Percentiles rank a stretch among this genome's conserved stretches.
These are phyloP conservation scores for Rhabdomys dilectus DNA, from an alignment of 2,113 vertebrate species.

Conservation along the genomic window DNA sequence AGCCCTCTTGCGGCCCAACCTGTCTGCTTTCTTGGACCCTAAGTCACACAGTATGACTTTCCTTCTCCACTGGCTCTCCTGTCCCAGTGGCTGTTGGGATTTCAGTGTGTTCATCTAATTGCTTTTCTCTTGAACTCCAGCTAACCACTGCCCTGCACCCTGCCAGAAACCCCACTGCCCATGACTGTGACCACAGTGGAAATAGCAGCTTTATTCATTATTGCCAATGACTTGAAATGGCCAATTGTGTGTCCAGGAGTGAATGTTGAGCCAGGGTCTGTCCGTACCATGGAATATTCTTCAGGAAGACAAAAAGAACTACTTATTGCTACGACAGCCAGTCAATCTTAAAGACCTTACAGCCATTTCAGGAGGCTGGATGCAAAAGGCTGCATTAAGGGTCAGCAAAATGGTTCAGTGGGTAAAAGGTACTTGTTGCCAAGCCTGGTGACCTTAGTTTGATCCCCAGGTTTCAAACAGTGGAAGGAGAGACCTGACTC, in stretches of 20 bases:
- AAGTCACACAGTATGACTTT: too few species aligned
- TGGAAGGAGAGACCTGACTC: not conserved
- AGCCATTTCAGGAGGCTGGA: not conserved
- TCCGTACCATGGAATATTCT: constrained; percentile 32
- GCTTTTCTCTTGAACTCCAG: not conserved
- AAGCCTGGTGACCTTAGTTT: not conserved
- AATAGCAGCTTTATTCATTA: constrained; percentile 13
- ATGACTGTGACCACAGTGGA: not conserved
- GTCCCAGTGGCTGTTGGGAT: not conserved
- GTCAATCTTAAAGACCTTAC: not conserved
- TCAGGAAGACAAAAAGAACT: constrained; percentile 31
- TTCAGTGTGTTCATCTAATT: not conserved
- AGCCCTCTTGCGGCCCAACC: not conserved
- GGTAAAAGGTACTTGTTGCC: not conserved
- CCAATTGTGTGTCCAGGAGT: not conserved
- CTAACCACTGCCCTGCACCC: not conserved
- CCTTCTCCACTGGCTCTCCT: not conserved
- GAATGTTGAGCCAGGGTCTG: not conserved
- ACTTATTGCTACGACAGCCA: not conserved
- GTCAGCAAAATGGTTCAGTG: not conserved
- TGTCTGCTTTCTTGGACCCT: not conserved
- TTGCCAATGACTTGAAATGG: not conserved
- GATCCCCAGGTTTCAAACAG: not conserved
- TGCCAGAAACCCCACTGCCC: not conserved
- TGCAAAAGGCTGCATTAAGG: not conserved